These are phyloP conservation scores for Leptatherina wallacei DNA, from an alignment of 2,797 vertebrate genomes.

Conservation along the genomic window DNA sequence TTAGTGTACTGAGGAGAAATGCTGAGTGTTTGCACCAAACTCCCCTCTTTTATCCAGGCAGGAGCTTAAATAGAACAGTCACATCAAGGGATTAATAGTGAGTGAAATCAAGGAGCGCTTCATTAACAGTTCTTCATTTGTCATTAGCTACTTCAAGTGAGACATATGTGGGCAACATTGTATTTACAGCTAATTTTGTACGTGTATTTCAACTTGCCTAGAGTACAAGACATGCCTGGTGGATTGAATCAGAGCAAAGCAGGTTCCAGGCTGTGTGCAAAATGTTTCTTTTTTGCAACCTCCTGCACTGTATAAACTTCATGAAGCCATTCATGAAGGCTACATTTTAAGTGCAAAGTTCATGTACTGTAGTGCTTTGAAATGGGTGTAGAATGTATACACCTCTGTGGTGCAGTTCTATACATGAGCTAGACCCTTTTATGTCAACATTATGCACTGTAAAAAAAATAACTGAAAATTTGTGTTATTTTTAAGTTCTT, in stretches of 20 bases:
- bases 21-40: constrained; percentile 23
- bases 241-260: neutral
- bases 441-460: neutral
- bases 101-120: constrained; percentile 58
- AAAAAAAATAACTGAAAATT: no score
- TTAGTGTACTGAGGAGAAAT: neutral
- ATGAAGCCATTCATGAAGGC: neutral
- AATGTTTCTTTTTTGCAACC: neutral
- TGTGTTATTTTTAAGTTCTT: no score
- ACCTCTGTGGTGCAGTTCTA: neutral
- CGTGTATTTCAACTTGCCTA: constrained; percentile 14
- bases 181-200: constrained; percentile 47
- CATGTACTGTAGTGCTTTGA: neutral
- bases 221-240: neutral
- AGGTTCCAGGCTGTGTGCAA: neutral
- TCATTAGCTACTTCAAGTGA: constrained; percentile 43
- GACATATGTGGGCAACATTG: constrained; percentile 22
- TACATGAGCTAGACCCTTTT: neutral
- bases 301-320: neutral
- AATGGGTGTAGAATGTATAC: neutral
- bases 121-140: constrained; percentile 56
- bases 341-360: neutral
- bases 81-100: constrained; percentile 60
- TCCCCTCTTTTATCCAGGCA: constrained; percentile 19
- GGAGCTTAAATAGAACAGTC: constrained; percentile 45